phyloP scores from a whole-genome alignment of 2,113 vertebrate species.

The Anser brachyrhynchus region DNA sequence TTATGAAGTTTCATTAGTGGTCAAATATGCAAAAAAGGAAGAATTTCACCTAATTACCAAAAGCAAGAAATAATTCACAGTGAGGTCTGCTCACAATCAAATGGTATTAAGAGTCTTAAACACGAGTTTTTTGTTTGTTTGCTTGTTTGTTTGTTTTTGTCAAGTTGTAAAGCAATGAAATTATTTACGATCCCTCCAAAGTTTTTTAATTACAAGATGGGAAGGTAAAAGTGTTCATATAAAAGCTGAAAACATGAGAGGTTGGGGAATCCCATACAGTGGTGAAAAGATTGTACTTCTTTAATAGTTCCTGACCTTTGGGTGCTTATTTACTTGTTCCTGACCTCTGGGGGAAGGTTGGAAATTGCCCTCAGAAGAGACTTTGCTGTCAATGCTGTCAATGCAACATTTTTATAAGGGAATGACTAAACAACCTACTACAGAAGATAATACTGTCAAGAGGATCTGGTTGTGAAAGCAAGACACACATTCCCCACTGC shows the following conservation, averaged over 20 bases:
- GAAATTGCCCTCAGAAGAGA: background rate
- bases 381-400: background rate
- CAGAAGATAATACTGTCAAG: background rate
- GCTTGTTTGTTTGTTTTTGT: background rate
- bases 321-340: background rate
- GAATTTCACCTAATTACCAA: background rate
- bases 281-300: background rate
- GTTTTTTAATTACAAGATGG: background rate
- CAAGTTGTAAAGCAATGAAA: background rate
- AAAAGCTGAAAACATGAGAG: background rate
- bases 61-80: background rate
- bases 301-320: background rate
- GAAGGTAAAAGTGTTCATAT: background rate
- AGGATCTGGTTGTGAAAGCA: background rate
- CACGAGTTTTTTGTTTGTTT: background rate
- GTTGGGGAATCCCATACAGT: background rate
- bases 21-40: background rate
- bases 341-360: background rate
- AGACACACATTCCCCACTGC: fast-evolving
- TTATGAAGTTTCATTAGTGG: background rate
- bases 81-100: background rate
- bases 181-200: background rate
- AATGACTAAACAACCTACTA: background rate
- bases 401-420: background rate
- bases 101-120: background rate